Conservation (phyloP, 2,888 invertebrate species). For the Orthonevra nobilis region DNA sequence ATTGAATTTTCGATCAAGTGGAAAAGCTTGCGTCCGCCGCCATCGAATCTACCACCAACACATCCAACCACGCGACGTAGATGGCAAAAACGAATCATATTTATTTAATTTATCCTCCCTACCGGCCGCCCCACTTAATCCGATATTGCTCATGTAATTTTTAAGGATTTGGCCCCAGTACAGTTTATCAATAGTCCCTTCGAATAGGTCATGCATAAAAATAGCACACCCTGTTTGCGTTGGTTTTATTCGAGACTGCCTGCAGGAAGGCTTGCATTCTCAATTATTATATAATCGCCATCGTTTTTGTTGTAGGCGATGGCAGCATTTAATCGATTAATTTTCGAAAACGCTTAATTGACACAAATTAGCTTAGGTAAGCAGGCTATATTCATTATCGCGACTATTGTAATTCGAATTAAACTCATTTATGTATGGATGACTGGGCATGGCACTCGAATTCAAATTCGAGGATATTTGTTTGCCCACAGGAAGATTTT, state of each 20-base stretch:
- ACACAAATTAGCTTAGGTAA: conserved; percentile 62
- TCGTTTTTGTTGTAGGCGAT: too few species aligned
- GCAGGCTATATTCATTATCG: conserved; percentile 48
- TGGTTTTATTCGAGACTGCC: too few species aligned
- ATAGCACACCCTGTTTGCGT: neutral
- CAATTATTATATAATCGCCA: conserved; percentile 39
- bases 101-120: conserved; percentile 61
- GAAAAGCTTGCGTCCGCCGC: conserved; percentile 53
- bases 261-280: too few species aligned
- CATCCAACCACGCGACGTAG: neutral
- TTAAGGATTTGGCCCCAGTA: conserved; percentile 52
- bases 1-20: conserved; percentile 72
- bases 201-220: conserved; percentile 35
- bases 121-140: conserved; percentile 43
- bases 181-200: conserved; percentile 5
- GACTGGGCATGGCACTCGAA: neutral
- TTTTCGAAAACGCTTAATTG: conserved; percentile 64
- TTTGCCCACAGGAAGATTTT: conserved; percentile 13
- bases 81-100: conserved; percentile 65
- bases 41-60: neutral
- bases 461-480: conserved; percentile 18
- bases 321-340: conserved; percentile 53
- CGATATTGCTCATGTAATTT: conserved; percentile 66
- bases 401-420: conserved; percentile 52
- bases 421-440: conserved; percentile 39